Percentiles rank a stretch among this genome's conserved stretches.
Conservation (phyloP, 92 coral and sea anemone genomes). For the Nematostella vectensis region DNA sequence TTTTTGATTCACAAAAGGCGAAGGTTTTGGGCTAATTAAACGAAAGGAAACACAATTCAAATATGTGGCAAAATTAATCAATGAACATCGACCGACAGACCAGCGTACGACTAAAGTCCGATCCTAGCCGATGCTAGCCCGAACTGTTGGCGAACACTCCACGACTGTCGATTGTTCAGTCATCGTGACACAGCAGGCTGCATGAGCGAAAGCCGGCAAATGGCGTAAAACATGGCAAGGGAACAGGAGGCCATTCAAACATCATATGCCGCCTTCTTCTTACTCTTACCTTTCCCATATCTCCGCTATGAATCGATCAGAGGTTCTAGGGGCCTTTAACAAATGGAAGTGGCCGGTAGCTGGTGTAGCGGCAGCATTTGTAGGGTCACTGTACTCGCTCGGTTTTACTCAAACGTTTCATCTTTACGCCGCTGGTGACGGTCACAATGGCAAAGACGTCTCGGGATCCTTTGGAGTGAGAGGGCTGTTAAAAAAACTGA, state of each 20-base stretch:
- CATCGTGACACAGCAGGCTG: too few species aligned
- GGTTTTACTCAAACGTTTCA: conserved; percentile 53
- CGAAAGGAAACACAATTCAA: too few species aligned
- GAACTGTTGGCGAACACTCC: too few species aligned
- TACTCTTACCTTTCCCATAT: conserved; percentile 1
- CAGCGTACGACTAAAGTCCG: too few species aligned
- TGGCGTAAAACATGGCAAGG: too few species aligned
- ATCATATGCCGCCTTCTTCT: conserved; percentile 15
- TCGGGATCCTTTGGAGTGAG: conserved; percentile 54
- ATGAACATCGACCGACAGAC: too few species aligned
- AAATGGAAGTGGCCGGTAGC: conserved; percentile 88
- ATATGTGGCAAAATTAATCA: too few species aligned
- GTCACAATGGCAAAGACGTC: conserved; percentile 34
- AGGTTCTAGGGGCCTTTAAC: conserved; percentile 58
- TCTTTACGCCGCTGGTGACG: conserved; percentile 44
- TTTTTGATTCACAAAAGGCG: too few species aligned
- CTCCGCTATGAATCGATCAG: conserved; percentile 67
- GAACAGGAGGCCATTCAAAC: neutral
- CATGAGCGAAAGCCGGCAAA: too few species aligned
- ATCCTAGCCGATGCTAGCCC: too few species aligned
- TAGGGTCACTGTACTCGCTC: conserved; percentile 75
- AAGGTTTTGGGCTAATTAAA: too few species aligned
- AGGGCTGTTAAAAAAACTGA: conserved; percentile 76
- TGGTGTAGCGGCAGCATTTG: conserved; percentile 81
- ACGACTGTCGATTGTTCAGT: too few species aligned